These are phyloP conservation scores for Metellina segmentata DNA, from an alignment of 2,888 invertebrate genomes.

Conservation along the genomic window DNA sequence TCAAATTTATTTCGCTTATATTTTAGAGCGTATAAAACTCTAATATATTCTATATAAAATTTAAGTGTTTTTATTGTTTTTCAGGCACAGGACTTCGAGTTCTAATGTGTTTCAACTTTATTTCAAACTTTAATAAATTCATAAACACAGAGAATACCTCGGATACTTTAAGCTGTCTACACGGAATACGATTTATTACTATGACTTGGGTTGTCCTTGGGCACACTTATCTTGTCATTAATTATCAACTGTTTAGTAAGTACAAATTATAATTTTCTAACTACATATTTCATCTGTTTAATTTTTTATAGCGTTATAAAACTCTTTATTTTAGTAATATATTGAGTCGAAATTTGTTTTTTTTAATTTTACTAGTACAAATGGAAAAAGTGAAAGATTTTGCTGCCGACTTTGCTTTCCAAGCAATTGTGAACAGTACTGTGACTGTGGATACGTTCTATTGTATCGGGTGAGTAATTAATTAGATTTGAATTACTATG, in stretches of 20 bases:
- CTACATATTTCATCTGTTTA: no score
- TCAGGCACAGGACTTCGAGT: not conserved
- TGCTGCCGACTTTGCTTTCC: constrained; percentile 76
- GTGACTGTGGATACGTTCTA: constrained; percentile 77
- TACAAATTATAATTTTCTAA: not conserved
- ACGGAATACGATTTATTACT: constrained; percentile 44
- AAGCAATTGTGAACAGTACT: constrained; percentile 76
- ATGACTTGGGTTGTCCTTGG: constrained; percentile 52
- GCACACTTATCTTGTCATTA: constrained; percentile 27
- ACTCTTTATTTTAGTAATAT: not conserved
- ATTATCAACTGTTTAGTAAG: constrained; percentile 42
- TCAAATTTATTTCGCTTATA: not conserved
- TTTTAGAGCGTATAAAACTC: not conserved
- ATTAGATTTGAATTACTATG: not conserved
- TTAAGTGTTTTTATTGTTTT: not conserved
- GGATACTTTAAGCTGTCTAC: not conserved
- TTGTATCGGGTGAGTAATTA: constrained; percentile 69
- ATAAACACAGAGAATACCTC: constrained; percentile 11
- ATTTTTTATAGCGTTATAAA: not conserved
- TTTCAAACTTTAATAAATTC: constrained; percentile 29
- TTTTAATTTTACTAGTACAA: constrained; percentile 32
- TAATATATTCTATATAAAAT: not conserved
- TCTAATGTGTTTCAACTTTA: constrained; percentile 21
- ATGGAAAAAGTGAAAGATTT: constrained; percentile 60
- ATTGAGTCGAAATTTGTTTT: not conserved